phyloP scores from a whole-genome alignment of 2,888 invertebrate genomes.

The Dolichomitus sp. region DNA sequence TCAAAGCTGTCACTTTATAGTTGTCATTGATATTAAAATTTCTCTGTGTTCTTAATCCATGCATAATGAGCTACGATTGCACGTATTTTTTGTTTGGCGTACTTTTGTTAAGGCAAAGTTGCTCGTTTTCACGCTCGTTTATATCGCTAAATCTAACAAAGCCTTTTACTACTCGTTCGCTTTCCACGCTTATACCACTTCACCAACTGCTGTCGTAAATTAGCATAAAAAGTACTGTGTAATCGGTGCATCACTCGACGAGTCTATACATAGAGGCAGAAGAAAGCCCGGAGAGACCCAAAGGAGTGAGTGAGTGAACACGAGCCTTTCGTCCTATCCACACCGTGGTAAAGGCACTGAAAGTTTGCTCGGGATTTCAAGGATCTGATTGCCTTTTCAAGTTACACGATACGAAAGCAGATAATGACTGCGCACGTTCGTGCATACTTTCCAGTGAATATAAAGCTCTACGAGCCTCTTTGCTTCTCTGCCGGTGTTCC shows the following conservation, averaged over 20 bases:
- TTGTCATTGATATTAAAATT: too few species aligned
- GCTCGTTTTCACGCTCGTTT: conserved; percentile 29
- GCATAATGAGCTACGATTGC: conserved; percentile 14
- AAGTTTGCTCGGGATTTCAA: conserved; percentile 62
- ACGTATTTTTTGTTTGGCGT: neutral
- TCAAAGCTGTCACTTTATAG: too few species aligned
- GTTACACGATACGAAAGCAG: conserved; percentile 67
- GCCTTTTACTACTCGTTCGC: neutral
- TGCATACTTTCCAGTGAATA: conserved; percentile 65
- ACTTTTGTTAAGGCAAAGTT: conserved; percentile 2
- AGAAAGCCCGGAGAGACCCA: conserved; percentile 20
- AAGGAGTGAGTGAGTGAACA: conserved; percentile 1
- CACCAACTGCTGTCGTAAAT: conserved; percentile 38
- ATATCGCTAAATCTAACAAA: conserved; percentile 40
- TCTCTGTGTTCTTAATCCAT: neutral
- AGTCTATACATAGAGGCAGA: conserved; percentile 18
- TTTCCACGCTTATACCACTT: conserved; percentile 14
- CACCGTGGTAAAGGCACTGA: conserved; percentile 37
- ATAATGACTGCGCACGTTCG: conserved; percentile 65
- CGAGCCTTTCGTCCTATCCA: conserved; percentile 26
- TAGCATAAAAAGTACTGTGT: conserved; percentile 56
- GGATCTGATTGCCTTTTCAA: conserved; percentile 68
- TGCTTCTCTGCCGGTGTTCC: conserved; percentile 44
- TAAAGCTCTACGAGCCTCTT: conserved; percentile 52
- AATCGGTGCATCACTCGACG: conserved; percentile 33